Conservation (phyloP, 2,888 invertebrate species). For the Lydus trimaculatus region DNA sequence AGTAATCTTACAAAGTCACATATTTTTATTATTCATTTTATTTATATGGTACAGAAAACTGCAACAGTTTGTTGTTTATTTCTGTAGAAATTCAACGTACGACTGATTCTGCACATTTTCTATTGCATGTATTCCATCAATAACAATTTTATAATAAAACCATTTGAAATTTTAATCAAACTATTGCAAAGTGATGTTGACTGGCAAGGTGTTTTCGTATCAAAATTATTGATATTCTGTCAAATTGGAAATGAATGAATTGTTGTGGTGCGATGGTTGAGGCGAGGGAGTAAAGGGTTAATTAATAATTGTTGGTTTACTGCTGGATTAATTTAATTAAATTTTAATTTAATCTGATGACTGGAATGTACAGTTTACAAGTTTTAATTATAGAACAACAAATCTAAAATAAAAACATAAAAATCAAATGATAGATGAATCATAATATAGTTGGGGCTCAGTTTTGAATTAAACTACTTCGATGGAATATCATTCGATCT, state of each 20-base stretch:
- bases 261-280: background rate
- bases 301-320: slow-evolving; percentile 6
- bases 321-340: background rate
- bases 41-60: too few relatives aligned
- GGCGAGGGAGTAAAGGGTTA: background rate
- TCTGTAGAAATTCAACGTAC: too few relatives aligned
- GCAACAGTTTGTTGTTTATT: too few relatives aligned
- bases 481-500: background rate
- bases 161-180: background rate
- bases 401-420: background rate
- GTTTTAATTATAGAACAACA: background rate
- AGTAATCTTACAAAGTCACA: too few relatives aligned
- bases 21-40: too few relatives aligned
- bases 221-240: slow-evolving; percentile 4
- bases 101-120: too few relatives aligned
- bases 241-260: background rate
- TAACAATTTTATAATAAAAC: too few relatives aligned
- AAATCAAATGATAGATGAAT: background rate
- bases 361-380: background rate
- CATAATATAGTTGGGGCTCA: background rate
- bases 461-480: background rate
- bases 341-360: background rate
- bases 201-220: too few relatives aligned
- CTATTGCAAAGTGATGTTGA: background rate
- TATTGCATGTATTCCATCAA: too few relatives aligned